phyloP scores from a whole-genome alignment of 1,140 invertebrate species.

The Venturia canescens region DNA sequence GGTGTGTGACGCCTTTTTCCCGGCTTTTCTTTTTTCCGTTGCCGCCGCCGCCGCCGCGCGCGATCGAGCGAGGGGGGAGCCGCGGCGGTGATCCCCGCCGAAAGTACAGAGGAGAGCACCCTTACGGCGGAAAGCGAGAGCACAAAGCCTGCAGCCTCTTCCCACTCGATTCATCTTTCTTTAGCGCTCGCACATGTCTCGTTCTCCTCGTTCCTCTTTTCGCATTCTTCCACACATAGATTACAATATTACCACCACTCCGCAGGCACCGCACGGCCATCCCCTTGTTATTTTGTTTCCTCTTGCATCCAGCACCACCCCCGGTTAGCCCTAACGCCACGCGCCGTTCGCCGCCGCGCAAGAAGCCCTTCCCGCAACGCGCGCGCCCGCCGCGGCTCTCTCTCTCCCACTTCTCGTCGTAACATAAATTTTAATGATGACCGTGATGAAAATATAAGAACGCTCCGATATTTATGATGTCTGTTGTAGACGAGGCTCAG shows the following conservation, averaged over 20 bases:
- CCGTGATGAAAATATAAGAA: slow-evolving; percentile 78
- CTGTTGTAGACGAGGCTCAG: slow-evolving; percentile 57
- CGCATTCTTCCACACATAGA: slow-evolving; percentile 76
- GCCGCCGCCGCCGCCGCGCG: slow-evolving; percentile 16
- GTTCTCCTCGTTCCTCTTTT: slow-evolving; percentile 58
- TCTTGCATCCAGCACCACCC: slow-evolving; percentile 41
- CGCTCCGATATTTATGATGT: slow-evolving; percentile 73
- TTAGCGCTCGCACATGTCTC: slow-evolving; percentile 39
- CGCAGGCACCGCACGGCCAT: slow-evolving; percentile 17
- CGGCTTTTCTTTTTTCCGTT: slow-evolving; percentile 19
- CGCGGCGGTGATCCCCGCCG: slow-evolving; percentile 54
- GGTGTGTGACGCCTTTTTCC: slow-evolving; percentile 13
- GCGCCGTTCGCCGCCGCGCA: slow-evolving; percentile 36
- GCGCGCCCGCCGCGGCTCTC: slow-evolving; percentile 7
- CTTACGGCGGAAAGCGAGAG: slow-evolving; percentile 65
- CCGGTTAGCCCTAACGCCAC: slow-evolving; percentile 28
- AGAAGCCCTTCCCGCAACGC: slow-evolving; percentile 42
- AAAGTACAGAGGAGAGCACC: slow-evolving; percentile 61
- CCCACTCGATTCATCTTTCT: slow-evolving; percentile 24
- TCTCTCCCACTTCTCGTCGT: slow-evolving; percentile 71
- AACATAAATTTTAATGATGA: slow-evolving; percentile 78
- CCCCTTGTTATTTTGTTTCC: slow-evolving; percentile 22
- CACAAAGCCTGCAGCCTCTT: too few species aligned
- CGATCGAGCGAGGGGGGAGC: too few species aligned
- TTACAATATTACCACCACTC: slow-evolving; percentile 74